Evolutionary conservation across 2,113 vertebrate genomes (phyloP), one percentile per base, ranked within the genome.

Genomic region (Electrona antarctica): DNA sequence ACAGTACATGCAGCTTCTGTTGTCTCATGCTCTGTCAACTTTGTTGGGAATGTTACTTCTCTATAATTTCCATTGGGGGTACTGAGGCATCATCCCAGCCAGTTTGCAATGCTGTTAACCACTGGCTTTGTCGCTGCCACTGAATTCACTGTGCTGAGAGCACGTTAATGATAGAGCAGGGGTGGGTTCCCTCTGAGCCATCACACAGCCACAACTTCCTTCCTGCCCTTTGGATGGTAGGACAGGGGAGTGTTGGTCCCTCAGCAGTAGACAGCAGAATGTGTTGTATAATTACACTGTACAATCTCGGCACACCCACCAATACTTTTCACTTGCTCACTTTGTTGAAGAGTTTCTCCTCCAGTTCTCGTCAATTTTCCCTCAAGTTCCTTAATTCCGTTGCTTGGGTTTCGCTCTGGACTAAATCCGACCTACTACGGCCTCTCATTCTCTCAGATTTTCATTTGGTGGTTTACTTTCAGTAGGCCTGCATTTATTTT

Each of bases 201-300:
- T 56, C n/a, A 0, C 55, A 46, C 48, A 76, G 69, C 73, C 78
- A 0, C 71, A 74, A 60, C 59, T 79, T 64, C 61, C 76, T 58
- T 78, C 50, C 63, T 76, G 64, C 48, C 64, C 67, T 73, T 74
- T 13, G 73, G 64, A 81, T 75, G 71, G 67, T 67, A 61, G 81
- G 69, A 80, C 72, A 77, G 75, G 68, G 75, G 74, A 79, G 67
- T 78, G 78, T 89, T 87, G 81, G 80, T 86, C 81, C 79, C 82
- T 81, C 76, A 79, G 87, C 85, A 79, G 81, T 76, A 68, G 73
- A 85, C 79, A 48, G 64, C 83, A 82, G 82, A 80, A 80, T 60
- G 69, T 76, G 78, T 70, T 83, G 74, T 77, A 81, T 90, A 89
- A 92, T 92, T 90, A 88, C 79, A 81, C 71, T 84, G 83, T 79